Conservation (phyloP, 1,140 invertebrate species). For the Theocolax elegans region DNA sequence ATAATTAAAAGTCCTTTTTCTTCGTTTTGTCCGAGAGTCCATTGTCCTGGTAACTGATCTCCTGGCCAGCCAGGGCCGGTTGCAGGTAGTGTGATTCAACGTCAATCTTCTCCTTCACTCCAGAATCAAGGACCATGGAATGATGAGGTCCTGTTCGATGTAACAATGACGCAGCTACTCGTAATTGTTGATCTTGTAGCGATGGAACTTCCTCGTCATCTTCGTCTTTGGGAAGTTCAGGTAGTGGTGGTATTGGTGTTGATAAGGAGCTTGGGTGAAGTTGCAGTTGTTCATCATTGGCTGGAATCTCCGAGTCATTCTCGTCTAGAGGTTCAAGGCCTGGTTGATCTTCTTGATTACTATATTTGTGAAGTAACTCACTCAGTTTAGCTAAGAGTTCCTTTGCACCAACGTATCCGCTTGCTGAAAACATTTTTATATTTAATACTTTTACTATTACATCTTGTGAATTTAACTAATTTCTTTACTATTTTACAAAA, state of each 20-base stretch:
- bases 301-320: neutral
- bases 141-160: constrained; percentile 62
- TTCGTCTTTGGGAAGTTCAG: constrained; percentile 39
- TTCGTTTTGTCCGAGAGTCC: constrained; percentile 60
- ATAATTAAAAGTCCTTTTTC: constrained; percentile 60
- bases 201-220: constrained; percentile 44
- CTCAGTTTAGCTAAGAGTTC: constrained; percentile 54
- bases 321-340: neutral
- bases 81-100: constrained; percentile 68
- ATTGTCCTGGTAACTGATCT: constrained; percentile 68
- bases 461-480: too few species aligned
- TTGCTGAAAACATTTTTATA: constrained; percentile 11
- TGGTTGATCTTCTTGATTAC: constrained; percentile 39
- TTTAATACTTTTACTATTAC: neutral
- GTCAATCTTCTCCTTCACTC: constrained; percentile 66
- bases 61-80: constrained; percentile 66
- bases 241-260: neutral
- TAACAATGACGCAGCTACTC: constrained; percentile 46
- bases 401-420: constrained; percentile 28
- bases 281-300: neutral
- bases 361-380: constrained; percentile 58
- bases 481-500: too few species aligned
- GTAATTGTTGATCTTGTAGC: constrained; percentile 52
- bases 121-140: constrained; percentile 60
- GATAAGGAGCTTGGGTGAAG: neutral